Base-by-base conservation (phyloP, 2,888 invertebrate genomes). In the Oeneis ivallda region DNA sequence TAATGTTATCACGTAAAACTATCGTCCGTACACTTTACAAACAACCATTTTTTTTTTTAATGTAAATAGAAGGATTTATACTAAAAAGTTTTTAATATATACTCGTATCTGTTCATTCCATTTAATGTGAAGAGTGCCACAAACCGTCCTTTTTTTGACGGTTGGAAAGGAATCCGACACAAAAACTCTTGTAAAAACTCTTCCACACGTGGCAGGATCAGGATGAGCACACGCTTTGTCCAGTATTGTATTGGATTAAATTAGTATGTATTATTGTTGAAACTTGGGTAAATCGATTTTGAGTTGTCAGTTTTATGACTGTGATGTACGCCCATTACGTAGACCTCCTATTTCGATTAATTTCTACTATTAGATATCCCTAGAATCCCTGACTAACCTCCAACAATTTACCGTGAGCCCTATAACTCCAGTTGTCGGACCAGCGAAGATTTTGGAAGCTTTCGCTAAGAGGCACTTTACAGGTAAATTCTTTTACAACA, bases 151-250 rank as follows among this genome's bases (percentile, higher is more conserved):
- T 77, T 79, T 77, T 78, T 78, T 37, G 67, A 74, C 76, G 75
- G 76, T 78, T 76, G 76, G 71, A 53, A 75, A 73, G 80, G 85
- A 84, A 84, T 84, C 76, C 70, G 71, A 64, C 57, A 73, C 78
- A 85, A 85, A 84, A 84, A 81, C 62, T 60, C 58, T 61, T 53
- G 70, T 73, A 78, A 78, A 77, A 79, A 81, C 74, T n/a, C 26
- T 68, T 70, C 71, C 75, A 80, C 84, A 82, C 81, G 83, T 85
- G 81, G 77, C 71, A 71, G n/a, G n/a, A n/a, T 59, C 63, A 68
- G 74, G 72, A 75, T 74, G 76, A 70, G 71, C 72, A 73, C 70
- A 71, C 70, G 71, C 60, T 65, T 68, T 67, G 68, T 67, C 68
- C 52, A 50, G 17, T 57, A 62, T 62, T 13, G 41, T 49, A 45